Conservation (phyloP, 2,888 invertebrate genomes). For the Agonopterix heracliana region DNA sequence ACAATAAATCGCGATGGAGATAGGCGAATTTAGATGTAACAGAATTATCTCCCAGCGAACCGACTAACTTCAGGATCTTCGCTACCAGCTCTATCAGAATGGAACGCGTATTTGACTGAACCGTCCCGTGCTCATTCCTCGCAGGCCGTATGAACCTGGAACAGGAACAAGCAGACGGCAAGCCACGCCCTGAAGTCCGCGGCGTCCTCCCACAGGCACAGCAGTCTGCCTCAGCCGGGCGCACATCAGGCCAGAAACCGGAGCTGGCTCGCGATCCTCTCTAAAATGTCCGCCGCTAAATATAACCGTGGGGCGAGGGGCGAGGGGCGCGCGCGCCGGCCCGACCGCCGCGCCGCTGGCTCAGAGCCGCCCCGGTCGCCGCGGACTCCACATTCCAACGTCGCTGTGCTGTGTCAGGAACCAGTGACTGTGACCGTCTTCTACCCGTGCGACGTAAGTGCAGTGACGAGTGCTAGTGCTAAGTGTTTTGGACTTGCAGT, state of each 20-base stretch:
- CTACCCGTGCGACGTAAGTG: slow-evolving; percentile 76
- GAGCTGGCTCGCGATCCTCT: slow-evolving; percentile 61
- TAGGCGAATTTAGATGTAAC: too few relatives aligned
- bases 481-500: slow-evolving; percentile 31
- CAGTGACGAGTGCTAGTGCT: slow-evolving; percentile 50
- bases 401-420: slow-evolving; percentile 69
- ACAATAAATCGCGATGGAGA: too few relatives aligned
- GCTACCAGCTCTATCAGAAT: too few relatives aligned
- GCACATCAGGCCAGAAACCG: slow-evolving; percentile 46
- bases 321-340: slow-evolving; percentile 19
- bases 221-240: background rate
- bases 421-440: slow-evolving; percentile 72
- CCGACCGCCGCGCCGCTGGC: slow-evolving; percentile 27
- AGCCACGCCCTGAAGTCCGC: background rate
- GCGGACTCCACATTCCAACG: slow-evolving; percentile 84
- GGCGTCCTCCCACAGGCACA: background rate
- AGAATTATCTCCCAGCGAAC: too few relatives aligned
- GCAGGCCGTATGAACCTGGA: too few relatives aligned
- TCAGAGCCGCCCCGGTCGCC: slow-evolving; percentile 82
- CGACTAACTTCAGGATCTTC: too few relatives aligned
- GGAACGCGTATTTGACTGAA: too few relatives aligned
- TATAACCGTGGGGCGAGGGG: slow-evolving; percentile 28
- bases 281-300: slow-evolving; percentile 55
- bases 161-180: background rate
- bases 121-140: too few relatives aligned